Evolutionary conservation across 2,797 vertebrate genomes (phyloP), one percentile per base, ranked within the genome.

Genomic region (Parauchenoglanis ngamensis): DNA sequence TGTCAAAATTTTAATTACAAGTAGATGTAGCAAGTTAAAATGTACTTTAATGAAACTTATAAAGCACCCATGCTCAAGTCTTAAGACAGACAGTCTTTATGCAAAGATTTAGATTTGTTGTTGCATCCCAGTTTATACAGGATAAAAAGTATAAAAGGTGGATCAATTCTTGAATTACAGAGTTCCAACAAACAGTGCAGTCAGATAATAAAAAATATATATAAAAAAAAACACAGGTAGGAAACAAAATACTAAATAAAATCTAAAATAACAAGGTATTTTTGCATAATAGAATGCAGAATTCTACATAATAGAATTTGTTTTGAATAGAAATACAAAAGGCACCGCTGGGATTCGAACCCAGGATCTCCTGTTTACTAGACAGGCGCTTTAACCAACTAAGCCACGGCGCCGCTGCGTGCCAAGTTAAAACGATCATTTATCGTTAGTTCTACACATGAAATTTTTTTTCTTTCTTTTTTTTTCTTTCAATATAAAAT

Each of bases 341-440:
- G 90, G 90, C 90, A 90, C 90, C 90, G 90, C 90, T 91, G 90
- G 90, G 90, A 91, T 91, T 91, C 90, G 90, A 91, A 91, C 90
- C 90, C 90, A 91, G 90, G 90, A 91, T 90, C 90, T 91, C 90
- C 90, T 91, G 90, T 91, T 91, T 91, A 91, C 90, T 91, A 91
- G 90, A 91, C 90, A 91, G 90, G 90, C 90, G 90, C 90, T 91
- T 91, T 91, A 91, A 90, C 90, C 89, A 91, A 82, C 90, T 91
- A 91, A 91, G 89, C 89, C 90, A 91, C 90, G 90, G 90, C 91
- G 91, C 91, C 91, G 44, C 3, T 85, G 57, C 5, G 46, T 49
- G 5, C 46, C 5, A 49, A 49, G 46, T 1, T 5, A 1, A 35
- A 35, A 35, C 35, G 35, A 35, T 2, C 35, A 2, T 35, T 35